Percentiles rank a stretch among this genome's conserved stretches.
Conservation (phyloP, 1,140 invertebrate genomes). For the Drosophila elegans region DNA sequence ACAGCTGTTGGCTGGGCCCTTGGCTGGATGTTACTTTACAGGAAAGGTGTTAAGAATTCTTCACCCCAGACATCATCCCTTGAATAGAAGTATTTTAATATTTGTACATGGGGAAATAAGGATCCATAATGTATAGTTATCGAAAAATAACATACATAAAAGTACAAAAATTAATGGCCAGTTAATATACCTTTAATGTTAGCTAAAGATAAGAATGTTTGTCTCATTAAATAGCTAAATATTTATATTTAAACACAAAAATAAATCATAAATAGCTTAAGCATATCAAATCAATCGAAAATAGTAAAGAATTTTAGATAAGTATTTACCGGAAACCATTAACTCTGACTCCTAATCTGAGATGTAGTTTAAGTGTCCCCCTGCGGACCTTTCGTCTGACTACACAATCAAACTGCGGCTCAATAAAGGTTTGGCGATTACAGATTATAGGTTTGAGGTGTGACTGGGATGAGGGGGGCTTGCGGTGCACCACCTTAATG, state of each 20-base stretch:
- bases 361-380: slow-evolving; percentile 1
- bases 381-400: not conserved
- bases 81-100: no score
- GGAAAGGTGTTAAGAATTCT: not conserved
- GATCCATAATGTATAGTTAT: no score
- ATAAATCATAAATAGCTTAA: no score
- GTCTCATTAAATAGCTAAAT: no score
- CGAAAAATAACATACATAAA: no score
- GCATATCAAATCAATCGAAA: not conserved
- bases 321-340: not conserved
- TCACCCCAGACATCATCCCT: not conserved
- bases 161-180: no score
- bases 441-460: not conserved
- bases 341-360: not conserved
- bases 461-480: not conserved
- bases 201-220: no score
- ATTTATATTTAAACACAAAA: no score
- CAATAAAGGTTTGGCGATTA: slow-evolving; percentile 14
- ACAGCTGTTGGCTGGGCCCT: not conserved
- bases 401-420: not conserved
- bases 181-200: no score
- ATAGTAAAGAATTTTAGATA: not conserved
- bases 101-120: not conserved
- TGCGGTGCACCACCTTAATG: slow-evolving; percentile 36
- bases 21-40: not conserved